These are phyloP conservation scores for Drosophila neotestacea DNA, from an alignment of 2,888 invertebrate genomes.

Conservation along the genomic window DNA sequence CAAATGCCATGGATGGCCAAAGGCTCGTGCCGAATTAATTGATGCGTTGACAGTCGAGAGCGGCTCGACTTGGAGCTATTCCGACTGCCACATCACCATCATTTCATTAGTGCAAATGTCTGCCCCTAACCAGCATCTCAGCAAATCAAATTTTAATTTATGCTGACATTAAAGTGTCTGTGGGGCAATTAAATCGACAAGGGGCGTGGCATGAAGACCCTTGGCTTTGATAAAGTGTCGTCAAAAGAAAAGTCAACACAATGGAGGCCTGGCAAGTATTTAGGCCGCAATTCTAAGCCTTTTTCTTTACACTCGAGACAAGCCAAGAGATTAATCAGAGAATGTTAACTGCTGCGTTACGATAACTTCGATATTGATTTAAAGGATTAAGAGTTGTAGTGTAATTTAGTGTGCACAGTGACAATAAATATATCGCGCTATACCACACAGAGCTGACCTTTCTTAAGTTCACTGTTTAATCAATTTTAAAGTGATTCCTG, in stretches of 20 bases:
- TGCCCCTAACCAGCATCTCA: conserved; percentile 21
- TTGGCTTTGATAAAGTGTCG: conserved; percentile 34
- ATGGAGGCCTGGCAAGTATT: neutral
- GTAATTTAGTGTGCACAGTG: neutral
- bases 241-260: conserved; percentile 20
- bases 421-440: no score
- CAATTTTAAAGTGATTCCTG: conserved; percentile 33
- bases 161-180: conserved; percentile 73
- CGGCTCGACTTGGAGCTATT: conserved; percentile 1
- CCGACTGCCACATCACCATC: conserved; percentile 35
- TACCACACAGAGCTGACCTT: neutral
- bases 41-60: conserved; percentile 50
- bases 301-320: conserved; percentile 30
- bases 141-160: conserved; percentile 73
- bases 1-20: conserved; percentile 12
- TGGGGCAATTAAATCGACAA: conserved; percentile 67
- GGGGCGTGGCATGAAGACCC: conserved; percentile 32
- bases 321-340: conserved; percentile 44
- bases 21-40: conserved; percentile 68
- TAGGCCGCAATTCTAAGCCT: conserved; percentile 16
- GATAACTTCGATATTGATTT: neutral
- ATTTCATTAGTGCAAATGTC: conserved; percentile 56
- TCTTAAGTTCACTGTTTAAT: conserved; percentile 12
- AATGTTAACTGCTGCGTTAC: neutral
- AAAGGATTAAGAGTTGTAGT: neutral